phyloP scores from a whole-genome alignment of 2,888 invertebrate species.

The Lutraria lutraria region DNA sequence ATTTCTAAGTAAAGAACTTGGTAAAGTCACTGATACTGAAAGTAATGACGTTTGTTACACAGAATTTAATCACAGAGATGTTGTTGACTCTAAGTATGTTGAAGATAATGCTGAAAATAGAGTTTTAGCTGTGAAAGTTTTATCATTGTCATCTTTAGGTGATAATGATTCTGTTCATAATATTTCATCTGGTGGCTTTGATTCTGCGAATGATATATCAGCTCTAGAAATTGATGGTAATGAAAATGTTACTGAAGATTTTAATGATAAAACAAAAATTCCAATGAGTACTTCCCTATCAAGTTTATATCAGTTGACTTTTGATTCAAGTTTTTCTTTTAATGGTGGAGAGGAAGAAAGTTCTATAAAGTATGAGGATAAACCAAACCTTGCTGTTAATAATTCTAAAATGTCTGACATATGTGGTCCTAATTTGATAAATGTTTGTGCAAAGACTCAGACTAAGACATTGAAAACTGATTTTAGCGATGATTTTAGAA shows the following conservation, averaged over 20 bases:
- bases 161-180: slow-evolving; percentile 41
- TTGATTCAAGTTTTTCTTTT: slow-evolving; percentile 23
- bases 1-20: not conserved
- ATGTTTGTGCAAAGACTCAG: not conserved
- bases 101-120: not conserved
- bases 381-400: not conserved
- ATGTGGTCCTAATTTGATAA: not conserved
- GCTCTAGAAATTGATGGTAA: not conserved
- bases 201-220: slow-evolving; percentile 17
- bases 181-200: slow-evolving; percentile 21
- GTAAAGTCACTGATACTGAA: not conserved
- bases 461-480: not conserved
- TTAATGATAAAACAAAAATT: slow-evolving; percentile 11
- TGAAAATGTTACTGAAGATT: not conserved
- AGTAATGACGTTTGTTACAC: not conserved
- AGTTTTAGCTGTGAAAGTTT: slow-evolving; percentile 16
- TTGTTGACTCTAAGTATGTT: not conserved
- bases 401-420: not conserved
- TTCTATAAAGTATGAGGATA: slow-evolving; percentile 39
- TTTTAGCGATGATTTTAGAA: not conserved
- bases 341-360: slow-evolving; percentile 46
- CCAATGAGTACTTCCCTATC: slow-evolving; percentile 23
- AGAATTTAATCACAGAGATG: not conserved
- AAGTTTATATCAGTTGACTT: slow-evolving; percentile 37
- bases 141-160: slow-evolving; percentile 33